Conservation (phyloP, 2,113 vertebrate genomes). For the Indicator maculatus region DNA sequence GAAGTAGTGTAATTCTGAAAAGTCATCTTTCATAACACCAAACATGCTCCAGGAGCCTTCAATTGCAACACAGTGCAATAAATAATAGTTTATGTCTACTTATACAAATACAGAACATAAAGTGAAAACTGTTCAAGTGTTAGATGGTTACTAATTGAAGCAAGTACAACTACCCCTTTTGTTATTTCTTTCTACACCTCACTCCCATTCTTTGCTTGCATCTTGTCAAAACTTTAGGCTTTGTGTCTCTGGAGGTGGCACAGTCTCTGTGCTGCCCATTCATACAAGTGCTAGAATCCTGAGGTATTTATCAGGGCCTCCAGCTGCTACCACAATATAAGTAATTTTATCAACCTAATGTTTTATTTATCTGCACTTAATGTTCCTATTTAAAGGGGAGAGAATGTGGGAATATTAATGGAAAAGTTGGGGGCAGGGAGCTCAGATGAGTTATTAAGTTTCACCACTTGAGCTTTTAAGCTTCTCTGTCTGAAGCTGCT, state of each 20-base stretch:
- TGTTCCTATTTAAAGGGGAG: constrained; percentile 37
- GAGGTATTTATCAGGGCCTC: constrained; percentile 48
- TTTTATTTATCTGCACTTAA: constrained; percentile 68
- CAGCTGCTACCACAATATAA: constrained; percentile 53
- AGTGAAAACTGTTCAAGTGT: not conserved
- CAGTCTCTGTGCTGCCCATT: not conserved
- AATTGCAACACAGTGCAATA: not conserved
- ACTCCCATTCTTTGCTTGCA: not conserved
- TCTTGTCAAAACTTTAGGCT: not conserved
- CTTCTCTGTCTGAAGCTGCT: constrained; percentile 56
- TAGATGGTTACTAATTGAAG: not conserved
- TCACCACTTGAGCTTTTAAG: constrained; percentile 62
- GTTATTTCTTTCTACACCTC: not conserved
- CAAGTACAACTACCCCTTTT: not conserved
- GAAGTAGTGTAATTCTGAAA: not conserved
- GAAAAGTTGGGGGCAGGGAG: constrained; percentile 40
- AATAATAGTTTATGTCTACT: not conserved
- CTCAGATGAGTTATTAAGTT: constrained; percentile 58
- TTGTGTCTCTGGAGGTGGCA: not conserved
- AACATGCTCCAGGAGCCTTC: not conserved
- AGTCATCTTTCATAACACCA: not conserved
- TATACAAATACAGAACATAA: not conserved
- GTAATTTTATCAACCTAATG: constrained; percentile 62
- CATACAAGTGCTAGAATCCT: not conserved
- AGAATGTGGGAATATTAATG: constrained; percentile 59